phyloP scores from a whole-genome alignment of 2,113 vertebrate genomes.

The Amia ocellicauda region DNA sequence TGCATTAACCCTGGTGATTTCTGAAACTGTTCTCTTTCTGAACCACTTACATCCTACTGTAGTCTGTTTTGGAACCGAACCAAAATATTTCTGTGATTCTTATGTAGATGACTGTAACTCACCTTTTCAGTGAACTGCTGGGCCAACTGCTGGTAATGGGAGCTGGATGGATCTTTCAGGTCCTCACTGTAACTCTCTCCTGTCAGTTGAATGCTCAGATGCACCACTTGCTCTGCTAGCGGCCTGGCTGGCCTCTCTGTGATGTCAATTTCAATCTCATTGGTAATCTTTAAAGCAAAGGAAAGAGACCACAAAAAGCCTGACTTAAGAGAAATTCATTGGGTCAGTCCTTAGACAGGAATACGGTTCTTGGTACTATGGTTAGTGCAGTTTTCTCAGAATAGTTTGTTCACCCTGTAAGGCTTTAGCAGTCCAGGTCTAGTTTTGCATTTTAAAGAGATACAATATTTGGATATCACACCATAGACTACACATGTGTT shows the following conservation, averaged over 20 bases:
- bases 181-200: slow-evolving; percentile 68
- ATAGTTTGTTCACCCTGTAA: no score
- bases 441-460: no score
- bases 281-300: slow-evolving; percentile 66
- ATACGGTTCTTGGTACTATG: no score
- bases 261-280: slow-evolving; percentile 71
- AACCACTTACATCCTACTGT: background rate
- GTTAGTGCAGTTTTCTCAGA: no score
- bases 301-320: background rate
- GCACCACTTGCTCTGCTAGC: slow-evolving; percentile 72
- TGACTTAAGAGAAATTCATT: no score
- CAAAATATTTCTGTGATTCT: background rate
- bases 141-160: slow-evolving; percentile 59
- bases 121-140: slow-evolving; percentile 79
- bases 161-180: slow-evolving; percentile 64
- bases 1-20: no score
- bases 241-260: slow-evolving; percentile 47
- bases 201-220: slow-evolving; percentile 75
- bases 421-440: no score
- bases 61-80: background rate
- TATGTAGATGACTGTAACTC: background rate
- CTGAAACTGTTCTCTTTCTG: no score
- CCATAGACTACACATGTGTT: no score
- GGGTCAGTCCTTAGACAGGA: no score
- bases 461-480: no score